Percentiles rank a stretch among this genome's conserved stretches.
Conservation (phyloP, 2,113 vertebrate species). For the Bufo gargarizans region DNA sequence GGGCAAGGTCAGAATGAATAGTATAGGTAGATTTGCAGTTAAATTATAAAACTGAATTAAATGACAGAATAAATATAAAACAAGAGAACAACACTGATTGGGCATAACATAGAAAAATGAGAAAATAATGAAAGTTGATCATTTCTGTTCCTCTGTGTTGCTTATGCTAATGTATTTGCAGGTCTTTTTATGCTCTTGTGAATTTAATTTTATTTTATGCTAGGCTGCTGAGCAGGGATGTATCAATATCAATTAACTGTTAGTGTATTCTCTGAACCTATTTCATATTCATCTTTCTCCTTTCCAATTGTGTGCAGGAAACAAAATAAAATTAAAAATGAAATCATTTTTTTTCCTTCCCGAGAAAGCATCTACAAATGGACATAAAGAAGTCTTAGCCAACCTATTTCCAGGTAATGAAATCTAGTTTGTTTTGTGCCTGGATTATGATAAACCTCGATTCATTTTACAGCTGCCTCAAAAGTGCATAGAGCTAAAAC, state of each 20-base stretch:
- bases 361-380: slow-evolving; percentile 51
- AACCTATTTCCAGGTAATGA: slow-evolving; percentile 57
- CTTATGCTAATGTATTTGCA: slow-evolving; percentile 51
- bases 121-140: slow-evolving; percentile 60
- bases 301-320: slow-evolving; percentile 54
- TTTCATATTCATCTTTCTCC: slow-evolving; percentile 58
- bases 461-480: slow-evolving; percentile 53
- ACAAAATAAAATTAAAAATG: slow-evolving; percentile 54
- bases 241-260: slow-evolving; percentile 60
- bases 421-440: slow-evolving; percentile 55
- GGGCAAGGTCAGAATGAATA: slow-evolving; percentile 55
- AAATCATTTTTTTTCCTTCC: slow-evolving; percentile 58
- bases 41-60: slow-evolving; percentile 61
- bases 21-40: slow-evolving; percentile 49
- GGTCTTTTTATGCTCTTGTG: slow-evolving; percentile 59
- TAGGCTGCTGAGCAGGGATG: slow-evolving; percentile 58
- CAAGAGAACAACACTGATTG: slow-evolving; percentile 56
- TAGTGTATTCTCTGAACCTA: slow-evolving; percentile 40
- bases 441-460: slow-evolving; percentile 56
- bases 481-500: slow-evolving; percentile 37
- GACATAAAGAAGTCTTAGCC: slow-evolving; percentile 51
- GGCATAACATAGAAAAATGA: slow-evolving; percentile 63
- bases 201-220: slow-evolving; percentile 62
- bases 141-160: slow-evolving; percentile 43
- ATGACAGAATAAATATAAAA: slow-evolving; percentile 58